Percentiles rank a stretch among this genome's conserved stretches.
Evolutionary conservation across 2,113 vertebrate species (phyloP).

Genomic region (Thomomys bottae): DNA sequence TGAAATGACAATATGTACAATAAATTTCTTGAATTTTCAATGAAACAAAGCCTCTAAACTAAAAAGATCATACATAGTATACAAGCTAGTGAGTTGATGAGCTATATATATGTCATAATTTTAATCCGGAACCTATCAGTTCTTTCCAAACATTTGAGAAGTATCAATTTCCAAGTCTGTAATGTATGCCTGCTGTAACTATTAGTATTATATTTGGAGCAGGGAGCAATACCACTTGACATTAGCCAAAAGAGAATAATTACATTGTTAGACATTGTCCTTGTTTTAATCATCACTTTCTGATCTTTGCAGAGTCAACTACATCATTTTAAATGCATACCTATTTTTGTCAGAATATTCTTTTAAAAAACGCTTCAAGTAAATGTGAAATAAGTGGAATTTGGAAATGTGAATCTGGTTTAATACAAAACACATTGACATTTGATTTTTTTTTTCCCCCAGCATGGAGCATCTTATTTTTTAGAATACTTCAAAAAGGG

Average conservation of each 20-base stretch:
- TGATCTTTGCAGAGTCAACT: constrained; percentile 39
- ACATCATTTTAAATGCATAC: constrained; percentile 22
- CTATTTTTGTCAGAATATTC: constrained; percentile 43
- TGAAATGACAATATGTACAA: background rate
- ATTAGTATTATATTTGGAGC: constrained; percentile 33
- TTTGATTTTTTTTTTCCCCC: constrained; percentile 18
- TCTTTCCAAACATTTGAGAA: constrained; percentile 63
- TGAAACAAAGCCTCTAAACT: background rate
- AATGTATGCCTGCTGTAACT: constrained; percentile 26
- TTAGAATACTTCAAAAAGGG: constrained; percentile 38
- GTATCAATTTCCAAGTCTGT: constrained; percentile 45
- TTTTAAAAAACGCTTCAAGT: constrained; percentile 31
- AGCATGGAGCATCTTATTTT: background rate
- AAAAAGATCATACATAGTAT: background rate
- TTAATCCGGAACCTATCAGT: constrained; percentile 56
- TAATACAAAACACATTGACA: constrained; percentile 28
- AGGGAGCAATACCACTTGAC: constrained; percentile 55
- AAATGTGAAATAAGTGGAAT: no score
- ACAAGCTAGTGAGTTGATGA: constrained; percentile 35
- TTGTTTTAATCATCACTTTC: constrained; percentile 25
- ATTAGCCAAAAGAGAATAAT: constrained; percentile 60
- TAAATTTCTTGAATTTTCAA: constrained; percentile 2
- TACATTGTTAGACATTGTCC: constrained; percentile 14
- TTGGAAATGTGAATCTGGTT: constrained; percentile 51
- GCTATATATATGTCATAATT: constrained; percentile 34